Base-by-base conservation (phyloP, 2,797 vertebrate species). In the Austrolebias charrua region DNA sequence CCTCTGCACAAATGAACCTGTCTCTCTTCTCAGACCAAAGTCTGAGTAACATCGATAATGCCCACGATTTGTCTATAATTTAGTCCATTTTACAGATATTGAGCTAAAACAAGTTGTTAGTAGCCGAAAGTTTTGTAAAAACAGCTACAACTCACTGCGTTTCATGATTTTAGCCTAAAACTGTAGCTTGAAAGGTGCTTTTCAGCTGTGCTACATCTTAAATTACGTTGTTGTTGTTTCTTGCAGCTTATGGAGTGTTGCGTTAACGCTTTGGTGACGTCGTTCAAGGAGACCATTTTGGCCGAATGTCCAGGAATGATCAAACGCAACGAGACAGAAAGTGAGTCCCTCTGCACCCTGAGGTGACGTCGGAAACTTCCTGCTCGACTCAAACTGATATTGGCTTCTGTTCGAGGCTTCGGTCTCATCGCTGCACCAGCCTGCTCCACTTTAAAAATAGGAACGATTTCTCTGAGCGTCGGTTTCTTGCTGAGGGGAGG, bases 251-350 rank as follows among this genome's bases (percentile, higher is more conserved):
- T 98, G 96, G 97, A 98, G 80, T 98, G 97, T 89, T 98, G 97
- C 80, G 97, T 98, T 81, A 98, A 98, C 79, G 95, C 95, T 63
- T 92, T 98, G 84, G 97, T 98, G 90, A 98, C 96, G 7, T 97
- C 95, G 16, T 98, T 98, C 84, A 98, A 98, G 90, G 97, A 98
- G 81, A 98, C 97, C 13, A 98, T 98, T 90, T 91, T 98, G 78
- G 95, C 95, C 10, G 97, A 98, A 87, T 98, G 96, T 91, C 96
- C 97, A 60, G 97, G 95, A 88, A 98, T 98, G 97, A 98, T 98
- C 91, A 98, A 97, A 87, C 91, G 95, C 81, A 98, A 98, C 73
- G 96, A 98, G 91, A 98, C 96, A 54, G 97, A 98, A 93, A 98
- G 97, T 98, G 92, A 96, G 97, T 95, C 47, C 43, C 3, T 20